Base-by-base conservation (phyloP, 2,113 vertebrate species). In the Xenopus laevis region DNA sequence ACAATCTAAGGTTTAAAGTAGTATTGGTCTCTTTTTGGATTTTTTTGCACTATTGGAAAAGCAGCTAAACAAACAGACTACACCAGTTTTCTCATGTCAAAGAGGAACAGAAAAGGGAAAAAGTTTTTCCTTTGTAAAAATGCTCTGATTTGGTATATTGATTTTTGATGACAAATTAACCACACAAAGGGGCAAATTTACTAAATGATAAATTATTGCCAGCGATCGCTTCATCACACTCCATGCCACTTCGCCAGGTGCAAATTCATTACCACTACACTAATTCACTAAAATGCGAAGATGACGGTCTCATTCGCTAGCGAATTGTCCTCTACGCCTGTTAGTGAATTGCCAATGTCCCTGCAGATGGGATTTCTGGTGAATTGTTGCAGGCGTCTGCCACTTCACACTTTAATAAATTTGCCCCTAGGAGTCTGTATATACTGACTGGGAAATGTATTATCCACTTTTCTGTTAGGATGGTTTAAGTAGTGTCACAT, bases 1-100 rank as follows among this genome's bases (percentile, higher is more conserved):
- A 46, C 97, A 96, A 80, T 96, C 95, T 0, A 96, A 96, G 89
- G 91, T 87, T 23, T 96, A 84, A 95, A 18, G 17, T 2, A 13
- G 33, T 45, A 30, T 77, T 6, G 0, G 18, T 44, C 6, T 40
- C 33, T 40, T 40, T 40, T 40, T 9, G 33, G 33, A 4, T 40
- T 40, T 40, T 72, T 81, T 86, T 86, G 79, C 78, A 81, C 83
- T 84, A 78, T 23, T 74, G 79, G 65, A 65, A 71, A 80, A 78
- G 76, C 81, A 81, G 80, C 82, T 82, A n/a, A 77, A 68, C 27
- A 18, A 40, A 40, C 33, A 40, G 33, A 60, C 21, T 21, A 60
- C 12, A 1, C 8, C 20, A 23, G 4, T 60, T 60, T 60, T 60
- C 7, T 60, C 3, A 9, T 9, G 55, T 20, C 17, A 58, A 58